Evolutionary conservation across 92 coral and sea anemone genomes (phyloP).

Genomic region (Pocillopora meandrina): DNA sequence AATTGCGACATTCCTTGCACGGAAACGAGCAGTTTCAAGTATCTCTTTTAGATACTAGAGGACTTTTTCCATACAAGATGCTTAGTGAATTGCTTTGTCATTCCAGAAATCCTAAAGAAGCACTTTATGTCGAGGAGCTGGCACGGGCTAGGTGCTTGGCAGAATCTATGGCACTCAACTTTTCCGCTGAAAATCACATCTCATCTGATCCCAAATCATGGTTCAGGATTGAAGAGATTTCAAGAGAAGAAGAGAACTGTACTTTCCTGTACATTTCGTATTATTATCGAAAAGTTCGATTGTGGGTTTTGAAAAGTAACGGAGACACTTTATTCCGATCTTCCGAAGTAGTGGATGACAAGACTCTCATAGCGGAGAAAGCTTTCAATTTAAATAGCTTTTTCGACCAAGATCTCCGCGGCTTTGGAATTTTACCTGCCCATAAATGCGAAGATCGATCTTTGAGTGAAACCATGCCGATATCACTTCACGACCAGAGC

Average conservation of each 20-base stretch:
- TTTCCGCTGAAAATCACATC: neutral
- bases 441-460: too few species aligned
- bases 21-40: neutral
- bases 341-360: neutral
- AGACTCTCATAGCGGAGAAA: neutral
- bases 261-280: neutral
- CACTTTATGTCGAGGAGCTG: too few species aligned
- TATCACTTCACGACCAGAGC: neutral
- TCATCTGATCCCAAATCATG: neutral
- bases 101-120: neutral
- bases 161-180: neutral
- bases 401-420: too few species aligned
- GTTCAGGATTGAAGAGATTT: neutral
- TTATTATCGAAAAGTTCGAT: neutral
- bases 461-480: neutral
- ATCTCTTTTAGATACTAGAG: neutral
- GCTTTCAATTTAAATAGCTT: neutral
- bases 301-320: neutral
- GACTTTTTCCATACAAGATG: neutral
- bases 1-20: neutral
- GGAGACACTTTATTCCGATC: neutral
- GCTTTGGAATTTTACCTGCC: too few species aligned
- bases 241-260: neutral
- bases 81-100: neutral
- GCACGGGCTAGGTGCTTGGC: neutral